A percentile compares a stretch with the other conserved stretches of the same genome.
These are phyloP conservation scores for Oxytorus armatus DNA, from an alignment of 2,888 invertebrate species.

Conservation along the genomic window DNA sequence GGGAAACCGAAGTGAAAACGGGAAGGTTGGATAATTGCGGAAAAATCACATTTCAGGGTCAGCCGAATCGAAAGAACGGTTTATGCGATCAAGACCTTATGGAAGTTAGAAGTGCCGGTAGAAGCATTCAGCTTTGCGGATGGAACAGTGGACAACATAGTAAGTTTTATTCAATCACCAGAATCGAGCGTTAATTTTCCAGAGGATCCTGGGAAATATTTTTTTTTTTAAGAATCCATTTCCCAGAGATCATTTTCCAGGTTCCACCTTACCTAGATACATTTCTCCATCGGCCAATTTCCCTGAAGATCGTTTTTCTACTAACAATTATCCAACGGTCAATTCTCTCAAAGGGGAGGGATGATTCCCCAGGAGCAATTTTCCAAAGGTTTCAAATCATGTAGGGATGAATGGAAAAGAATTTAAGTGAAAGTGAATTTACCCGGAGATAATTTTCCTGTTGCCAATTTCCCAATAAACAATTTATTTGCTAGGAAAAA, in stretches of 20 bases:
- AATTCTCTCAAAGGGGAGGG: neutral
- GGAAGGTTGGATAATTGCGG: neutral
- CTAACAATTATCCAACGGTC: neutral
- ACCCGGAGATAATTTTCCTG: too few species aligned
- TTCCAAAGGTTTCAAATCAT: too few species aligned
- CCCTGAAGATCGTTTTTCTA: too few species aligned
- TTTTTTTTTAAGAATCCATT: neutral
- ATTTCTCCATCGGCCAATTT: too few species aligned
- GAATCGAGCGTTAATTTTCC: neutral
- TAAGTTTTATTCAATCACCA: conserved; percentile 83
- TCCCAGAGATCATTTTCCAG: neutral
- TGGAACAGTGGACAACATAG: conserved; percentile 94
- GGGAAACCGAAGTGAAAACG: neutral
- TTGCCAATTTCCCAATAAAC: too few species aligned
- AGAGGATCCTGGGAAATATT: neutral
- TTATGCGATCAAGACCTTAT: conserved; percentile 91
- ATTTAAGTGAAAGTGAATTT: too few species aligned
- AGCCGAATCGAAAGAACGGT: conserved; percentile 92
- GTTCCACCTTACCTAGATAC: too few species aligned
- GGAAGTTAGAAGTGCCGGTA: conserved; percentile 79
- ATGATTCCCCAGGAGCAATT: neutral
- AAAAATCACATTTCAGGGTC: conserved; percentile 87
- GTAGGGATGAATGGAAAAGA: too few species aligned
- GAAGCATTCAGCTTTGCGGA: conserved; percentile 89
- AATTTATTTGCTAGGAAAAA: too few species aligned